Evolutionary conservation across 1,140 invertebrate species (phyloP), one percentile per base, ranked within the genome.

Genomic region (Neotoxoptera formosana): DNA sequence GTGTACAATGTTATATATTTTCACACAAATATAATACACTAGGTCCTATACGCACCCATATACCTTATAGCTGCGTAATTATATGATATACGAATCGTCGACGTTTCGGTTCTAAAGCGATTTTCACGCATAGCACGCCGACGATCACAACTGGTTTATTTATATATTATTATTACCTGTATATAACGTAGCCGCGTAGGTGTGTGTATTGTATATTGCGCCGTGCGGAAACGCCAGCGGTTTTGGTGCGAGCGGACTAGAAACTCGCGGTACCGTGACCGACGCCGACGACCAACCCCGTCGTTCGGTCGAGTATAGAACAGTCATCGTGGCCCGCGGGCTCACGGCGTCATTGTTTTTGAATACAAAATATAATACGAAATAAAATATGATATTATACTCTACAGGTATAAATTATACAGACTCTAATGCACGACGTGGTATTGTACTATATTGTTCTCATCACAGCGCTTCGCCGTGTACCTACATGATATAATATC

Each of bases 201-300:
- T 76, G n/a, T 76, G 60, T n/a, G 14, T n/a, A 76, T 76, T 76
- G 30, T 34, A n/a, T 2, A 76, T 76, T 76, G 60, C 60, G 14
- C 60, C 6, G 60, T 76, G 17, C 30, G n/a, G 30, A n/a, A 76
- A n/a, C n/a, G n/a, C 14, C 11, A 23, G 83, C 83, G 83, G 83
- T 45, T 84, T 84, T 47, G 45, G 30, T n/a, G 88, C n/a, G 25
- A 17, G 11, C 60, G 67, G 25, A 92, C 90, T 92, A 81, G 60
- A 92, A 81, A 92, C 45, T 47, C 60, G 36, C 47, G 30, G 20
- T 76, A 92, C 90, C 90, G 90, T 92, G 67, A 83, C 90, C 47
- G 60, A 76, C n/a, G 14, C n/a, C 30, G 60, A 76, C 30, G 60
- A 76, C 89, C 86, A 48, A 34, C 86, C 86, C 86, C 47, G 47